Base-by-base conservation (phyloP, 2,797 vertebrate species). In the Myripristis jacobus region DNA sequence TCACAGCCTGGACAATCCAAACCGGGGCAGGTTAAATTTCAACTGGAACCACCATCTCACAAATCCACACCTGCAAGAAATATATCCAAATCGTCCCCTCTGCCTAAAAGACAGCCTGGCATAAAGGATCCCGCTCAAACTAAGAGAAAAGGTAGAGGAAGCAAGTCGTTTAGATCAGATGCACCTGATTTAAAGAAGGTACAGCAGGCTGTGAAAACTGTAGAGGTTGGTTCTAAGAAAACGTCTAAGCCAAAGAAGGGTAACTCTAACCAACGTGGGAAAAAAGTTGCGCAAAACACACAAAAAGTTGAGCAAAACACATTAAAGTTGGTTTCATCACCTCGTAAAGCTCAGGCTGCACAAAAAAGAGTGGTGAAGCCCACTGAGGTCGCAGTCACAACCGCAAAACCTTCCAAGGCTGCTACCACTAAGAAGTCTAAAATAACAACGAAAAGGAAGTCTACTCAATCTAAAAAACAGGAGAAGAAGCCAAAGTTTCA, bases 21-120 rank as follows among this genome's bases (percentile, higher is more conserved):
- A 66, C 62, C 38, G 44, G 81, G 63, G 36, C 70, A 75, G 67
- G 70, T 50, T 11, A 90, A 78, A 80, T 93, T 94, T 83, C 92
- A 93, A 70, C 59, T 94, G 60, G 87, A 88, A 47, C 88, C 92
- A 9, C 92, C 93, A 4, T 78, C 88, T 70, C 87, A 89, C 74
- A 87, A 71, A 44, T 44, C 68, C 27, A 82, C 74, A 12, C 41
- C 63, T 54, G 27, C 60, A 6, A 19, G 31, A 15, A 47, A 68
- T 21, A 29, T 18, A 44, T 52, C 52, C 10, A 67, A 57, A 53
- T 53, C 53, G 53, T 25, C 22, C 31, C 77, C 72, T 59, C 70
- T 62, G 66, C 70, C 73, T 8, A 82, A 82, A 66, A 83, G 82
- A 21, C 52, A 79, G 59, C 59, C 31, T 38, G 83, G 64, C 10